Conservation (phyloP, 2,113 vertebrate species). For the Zosterops japonicus region DNA sequence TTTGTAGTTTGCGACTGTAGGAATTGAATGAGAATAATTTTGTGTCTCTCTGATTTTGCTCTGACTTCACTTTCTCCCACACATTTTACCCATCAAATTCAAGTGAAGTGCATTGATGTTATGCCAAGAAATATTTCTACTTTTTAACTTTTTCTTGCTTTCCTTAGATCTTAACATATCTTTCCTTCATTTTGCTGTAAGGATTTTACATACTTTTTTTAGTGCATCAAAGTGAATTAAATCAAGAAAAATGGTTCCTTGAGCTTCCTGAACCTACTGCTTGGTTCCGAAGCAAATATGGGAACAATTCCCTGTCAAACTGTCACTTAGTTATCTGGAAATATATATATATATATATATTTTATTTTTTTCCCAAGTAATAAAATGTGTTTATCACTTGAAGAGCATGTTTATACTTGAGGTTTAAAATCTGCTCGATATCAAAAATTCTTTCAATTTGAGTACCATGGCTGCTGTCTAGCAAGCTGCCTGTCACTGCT, state of each 20-base stretch:
- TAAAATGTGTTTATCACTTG: slow-evolving; percentile 12
- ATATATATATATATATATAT: not conserved
- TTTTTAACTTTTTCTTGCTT: slow-evolving; percentile 19
- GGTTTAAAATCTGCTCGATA: not conserved
- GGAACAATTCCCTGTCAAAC: slow-evolving; percentile 21
- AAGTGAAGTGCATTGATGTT: not conserved
- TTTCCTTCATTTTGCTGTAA: not conserved
- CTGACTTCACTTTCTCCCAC: slow-evolving; percentile 41
- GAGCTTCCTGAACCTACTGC: not conserved
- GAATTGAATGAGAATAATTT: slow-evolving; percentile 16
- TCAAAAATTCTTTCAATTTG: slow-evolving; percentile 2
- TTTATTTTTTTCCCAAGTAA: not conserved
- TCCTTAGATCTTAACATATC: slow-evolving; percentile 29
- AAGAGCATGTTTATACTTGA: slow-evolving; percentile 10
- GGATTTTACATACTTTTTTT: slow-evolving; percentile 21
- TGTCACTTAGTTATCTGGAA: slow-evolving; percentile 16
- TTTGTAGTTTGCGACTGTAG: not conserved
- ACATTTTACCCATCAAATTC: slow-evolving; percentile 33
- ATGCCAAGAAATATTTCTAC: slow-evolving; percentile 52
- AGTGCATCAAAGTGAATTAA: not conserved
- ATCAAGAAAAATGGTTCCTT: not conserved
- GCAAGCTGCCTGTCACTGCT: slow-evolving; percentile 22
- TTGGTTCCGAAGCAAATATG: not conserved
- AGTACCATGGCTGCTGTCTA: slow-evolving; percentile 5
- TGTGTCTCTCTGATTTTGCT: not conserved